phyloP scores from a whole-genome alignment of 2,113 vertebrate genomes.

The Crotalus horridus region DNA sequence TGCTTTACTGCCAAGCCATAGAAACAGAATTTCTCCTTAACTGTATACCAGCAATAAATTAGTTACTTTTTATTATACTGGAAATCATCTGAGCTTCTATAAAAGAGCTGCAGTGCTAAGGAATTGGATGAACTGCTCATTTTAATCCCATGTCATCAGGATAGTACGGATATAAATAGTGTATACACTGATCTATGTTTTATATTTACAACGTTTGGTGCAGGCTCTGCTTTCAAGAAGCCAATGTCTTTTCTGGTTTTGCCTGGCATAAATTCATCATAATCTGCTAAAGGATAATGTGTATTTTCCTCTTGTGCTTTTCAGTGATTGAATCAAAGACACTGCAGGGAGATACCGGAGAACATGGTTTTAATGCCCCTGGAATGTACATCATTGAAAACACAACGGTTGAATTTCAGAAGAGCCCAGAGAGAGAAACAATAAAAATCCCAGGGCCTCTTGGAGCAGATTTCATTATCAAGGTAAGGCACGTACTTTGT shows the following conservation, averaged over 20 bases:
- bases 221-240: not conserved
- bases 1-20: slow-evolving; percentile 26
- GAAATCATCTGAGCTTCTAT: not conserved
- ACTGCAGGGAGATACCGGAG: slow-evolving; percentile 76
- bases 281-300: not conserved
- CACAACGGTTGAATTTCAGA: slow-evolving; percentile 85
- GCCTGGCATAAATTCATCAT: not conserved
- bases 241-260: not conserved
- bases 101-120: slow-evolving; percentile 22
- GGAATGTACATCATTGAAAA: slow-evolving; percentile 81
- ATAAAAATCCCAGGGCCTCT: slow-evolving; percentile 82
- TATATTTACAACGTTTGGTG: not conserved
- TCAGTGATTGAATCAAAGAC: slow-evolving; percentile 87
- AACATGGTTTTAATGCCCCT: slow-evolving; percentile 72
- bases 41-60: slow-evolving; percentile 27
- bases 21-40: slow-evolving; percentile 16
- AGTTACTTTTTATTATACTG: slow-evolving; percentile 34
- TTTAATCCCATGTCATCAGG: not conserved
- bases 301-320: slow-evolving; percentile 56
- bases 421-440: slow-evolving; percentile 76
- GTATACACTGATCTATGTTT: not conserved
- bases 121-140: slow-evolving; percentile 11
- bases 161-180: not conserved
- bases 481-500: slow-evolving; percentile 68
- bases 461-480: slow-evolving; percentile 85